Base-by-base conservation (phyloP, 2,797 vertebrate species). In the Hemibagrus guttatus region DNA sequence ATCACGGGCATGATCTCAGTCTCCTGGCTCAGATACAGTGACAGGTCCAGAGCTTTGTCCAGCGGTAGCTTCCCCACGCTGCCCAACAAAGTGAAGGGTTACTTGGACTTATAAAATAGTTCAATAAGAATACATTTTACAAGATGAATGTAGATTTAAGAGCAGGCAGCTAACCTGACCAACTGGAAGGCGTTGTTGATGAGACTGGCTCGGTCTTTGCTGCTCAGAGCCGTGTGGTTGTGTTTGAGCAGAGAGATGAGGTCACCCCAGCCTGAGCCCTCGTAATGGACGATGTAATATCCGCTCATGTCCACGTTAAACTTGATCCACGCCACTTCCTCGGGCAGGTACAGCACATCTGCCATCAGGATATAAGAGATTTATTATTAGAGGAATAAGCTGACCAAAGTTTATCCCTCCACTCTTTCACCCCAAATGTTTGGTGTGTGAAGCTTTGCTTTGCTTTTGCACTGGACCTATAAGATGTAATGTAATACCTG, bases 1-100 rank as follows among this genome's bases (percentile, higher is more conserved):
- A 94, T 95, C 69, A 98, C 96, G 0, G 97, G 96, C 96, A 97
- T 96, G 91, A 96, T 95, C 92, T 96, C 91, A 0, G 94, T 96
- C 92, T 98, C 97, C 49, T 68, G 93, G 90, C 95, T 97, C 93
- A 99, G 93, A 86, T 98, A 99, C 16, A 97, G 92, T 0, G 95
- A 95, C 92, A 99, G 95, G 88, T 97, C 96, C 90, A 99, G 93
- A 85, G 97, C 97, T 69, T 96, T 97, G 90, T 97, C 96, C 92
- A 98, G 93, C 0, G 94, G 91, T 39, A 98, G 86, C 89, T 95
- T 97, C 83, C 94, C 96, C 16, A 96, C 86, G 6, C 71, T 90
- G 66, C 61, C 31, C 46, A 84, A 83, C 64, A 64, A 8, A 72
- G 81, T 26, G 28, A 78, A 58, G 59, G 35, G 12, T 64, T 59